Evolutionary conservation across 2,797 vertebrate genomes (phyloP), one percentile per base, ranked within the genome.

Genomic region (Sandelia bainsii): DNA sequence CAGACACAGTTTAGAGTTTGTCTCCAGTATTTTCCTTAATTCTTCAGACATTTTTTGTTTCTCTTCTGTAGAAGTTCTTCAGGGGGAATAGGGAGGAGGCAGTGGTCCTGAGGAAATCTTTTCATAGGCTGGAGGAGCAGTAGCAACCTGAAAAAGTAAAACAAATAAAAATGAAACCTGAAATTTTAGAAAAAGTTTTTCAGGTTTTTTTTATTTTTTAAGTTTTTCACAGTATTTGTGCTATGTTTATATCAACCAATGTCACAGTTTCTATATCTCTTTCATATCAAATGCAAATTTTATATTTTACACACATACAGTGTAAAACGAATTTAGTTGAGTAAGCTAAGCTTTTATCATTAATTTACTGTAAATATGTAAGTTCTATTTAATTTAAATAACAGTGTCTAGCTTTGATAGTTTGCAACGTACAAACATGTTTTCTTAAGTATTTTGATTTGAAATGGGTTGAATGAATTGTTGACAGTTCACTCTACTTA

Each of bases 81-180:
- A 98, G 27, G 96, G 96, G 19, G 95, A 95, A 57, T 99, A 99
- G 19, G 97, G 96, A 51, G 98, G 98, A 79, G 96, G 96, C 62
- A 90, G 86, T 1, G 87, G 90, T 16, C 94, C 95, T 40, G 89
- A 75, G 49, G 93, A 89, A 68, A 96, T 89, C 93, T 97, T 98
- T 70, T 98, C 96, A 67, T 99, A 99, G 67, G 96, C 95, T 61
- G 97, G 97, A 62, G 97, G 97, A 68, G 97, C 97, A 51, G 96
- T 96, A 3, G 97, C 95, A 70, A 96, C 83, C 98, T 99, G 93
- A 69, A 46, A 70, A 25, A 86, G 57, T 3, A 12, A 7, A 40
- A 72, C 14, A 70, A 68, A 75, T 25, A 1, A 5, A 67, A 72
- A 75, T 66, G 0, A 72, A 56, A 54, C 1, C 13, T 61, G 7